phyloP scores from a whole-genome alignment of 30 jellyfish, hydroid and myxozoan genomes.

The Cassiopea xamachana region DNA sequence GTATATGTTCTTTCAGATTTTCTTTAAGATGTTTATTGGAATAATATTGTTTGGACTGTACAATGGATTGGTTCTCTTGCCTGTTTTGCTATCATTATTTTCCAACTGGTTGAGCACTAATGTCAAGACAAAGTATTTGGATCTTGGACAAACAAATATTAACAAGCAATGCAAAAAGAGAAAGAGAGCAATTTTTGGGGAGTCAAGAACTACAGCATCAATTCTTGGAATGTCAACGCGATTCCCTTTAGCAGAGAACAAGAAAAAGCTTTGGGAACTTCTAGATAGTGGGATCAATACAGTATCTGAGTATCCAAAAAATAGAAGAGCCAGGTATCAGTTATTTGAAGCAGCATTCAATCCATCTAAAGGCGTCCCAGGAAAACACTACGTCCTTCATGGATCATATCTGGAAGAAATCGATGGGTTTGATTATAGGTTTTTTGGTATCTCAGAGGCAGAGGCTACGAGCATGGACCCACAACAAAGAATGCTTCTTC shows the following conservation, averaged over 20 bases:
- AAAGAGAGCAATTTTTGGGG: not conserved
- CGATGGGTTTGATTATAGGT: conserved; percentile 51
- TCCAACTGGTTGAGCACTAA: not conserved
- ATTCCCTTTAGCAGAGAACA: conserved; percentile 44
- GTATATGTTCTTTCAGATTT: conserved; percentile 14
- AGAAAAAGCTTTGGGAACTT: conserved; percentile 54
- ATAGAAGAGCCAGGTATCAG: not conserved
- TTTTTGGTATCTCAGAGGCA: conserved; percentile 57
- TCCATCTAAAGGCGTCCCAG: conserved; percentile 50
- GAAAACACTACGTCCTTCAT: conserved; percentile 37
- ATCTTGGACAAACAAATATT: not conserved
- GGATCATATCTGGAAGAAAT: conserved; percentile 64
- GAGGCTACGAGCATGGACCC: conserved; percentile 69
- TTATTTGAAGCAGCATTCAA: conserved; percentile 9
- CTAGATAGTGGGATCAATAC: conserved; percentile 40
- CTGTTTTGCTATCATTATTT: conserved; percentile 66
- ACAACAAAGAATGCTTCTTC: conserved; percentile 70
- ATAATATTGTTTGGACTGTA: conserved; percentile 53
- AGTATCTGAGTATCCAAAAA: conserved; percentile 41
- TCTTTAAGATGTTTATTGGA: conserved; percentile 78
- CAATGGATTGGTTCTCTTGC: conserved; percentile 69
- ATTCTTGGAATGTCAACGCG: conserved; percentile 62
- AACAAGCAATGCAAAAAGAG: not conserved
- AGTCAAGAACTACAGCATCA: conserved; percentile 3
- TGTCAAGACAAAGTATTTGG: not conserved